phyloP scores from a whole-genome alignment of 2,113 vertebrate species.

The Felis chaus region DNA sequence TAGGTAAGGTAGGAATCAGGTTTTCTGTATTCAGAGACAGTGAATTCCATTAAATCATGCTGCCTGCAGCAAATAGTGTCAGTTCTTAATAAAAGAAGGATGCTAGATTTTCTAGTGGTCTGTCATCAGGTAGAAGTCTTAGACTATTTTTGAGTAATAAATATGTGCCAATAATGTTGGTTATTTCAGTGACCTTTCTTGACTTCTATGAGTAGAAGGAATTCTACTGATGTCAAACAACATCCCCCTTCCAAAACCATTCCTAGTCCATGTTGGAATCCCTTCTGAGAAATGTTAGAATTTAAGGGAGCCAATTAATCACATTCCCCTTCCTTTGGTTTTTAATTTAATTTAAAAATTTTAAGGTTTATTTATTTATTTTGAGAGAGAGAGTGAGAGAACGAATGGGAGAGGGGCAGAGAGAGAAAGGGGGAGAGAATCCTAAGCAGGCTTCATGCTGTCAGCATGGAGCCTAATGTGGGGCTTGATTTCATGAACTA shows the following conservation, averaged over 20 bases:
- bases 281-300: background rate
- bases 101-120: background rate
- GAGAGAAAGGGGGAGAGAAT: no score
- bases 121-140: background rate
- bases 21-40: background rate
- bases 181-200: background rate
- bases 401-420: no score
- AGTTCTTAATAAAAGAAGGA: background rate
- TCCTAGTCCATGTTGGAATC: background rate
- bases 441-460: no score
- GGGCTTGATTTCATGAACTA: no score
- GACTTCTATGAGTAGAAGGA: background rate
- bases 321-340: background rate
- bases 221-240: background rate
- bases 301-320: background rate
- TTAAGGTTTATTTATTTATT: no score
- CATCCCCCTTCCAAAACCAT: background rate
- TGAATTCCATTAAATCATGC: background rate
- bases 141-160: constrained; percentile 3
- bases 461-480: no score
- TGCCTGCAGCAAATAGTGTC: background rate
- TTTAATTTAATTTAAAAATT: no score
- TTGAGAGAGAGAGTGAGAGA: no score
- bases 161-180: background rate
- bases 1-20: background rate